A percentile compares a stretch with the other conserved stretches of the same genome.
Evolutionary conservation across 2,797 vertebrate genomes (phyloP).

Genomic region (Scolopax rusticola): DNA sequence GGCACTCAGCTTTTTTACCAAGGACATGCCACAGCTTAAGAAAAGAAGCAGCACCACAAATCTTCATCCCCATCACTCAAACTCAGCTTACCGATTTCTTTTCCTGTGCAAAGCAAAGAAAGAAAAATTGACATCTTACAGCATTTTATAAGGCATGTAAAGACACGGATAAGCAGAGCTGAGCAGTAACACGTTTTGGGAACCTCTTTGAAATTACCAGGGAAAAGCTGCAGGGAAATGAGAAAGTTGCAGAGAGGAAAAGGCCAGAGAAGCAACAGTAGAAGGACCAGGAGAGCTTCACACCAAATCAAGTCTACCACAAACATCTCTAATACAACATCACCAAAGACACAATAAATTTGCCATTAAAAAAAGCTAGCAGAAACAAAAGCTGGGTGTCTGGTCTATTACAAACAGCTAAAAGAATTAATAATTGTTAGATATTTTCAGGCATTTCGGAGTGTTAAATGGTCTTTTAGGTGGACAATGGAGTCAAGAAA

Average conservation of each 20-base stretch:
- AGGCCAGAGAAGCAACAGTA: background rate
- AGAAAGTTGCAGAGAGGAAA: background rate
- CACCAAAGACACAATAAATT: background rate
- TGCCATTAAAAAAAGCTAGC: background rate
- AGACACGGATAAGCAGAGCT: background rate
- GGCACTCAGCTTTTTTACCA: background rate
- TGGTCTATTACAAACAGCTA: background rate
- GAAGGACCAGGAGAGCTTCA: background rate
- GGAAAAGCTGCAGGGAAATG: background rate
- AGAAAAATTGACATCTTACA: background rate
- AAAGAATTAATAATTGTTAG: background rate
- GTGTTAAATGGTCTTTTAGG: background rate
- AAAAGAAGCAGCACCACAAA: background rate
- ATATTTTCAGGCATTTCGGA: background rate
- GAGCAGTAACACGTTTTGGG: background rate
- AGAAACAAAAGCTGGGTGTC: background rate
- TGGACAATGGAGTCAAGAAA: background rate
- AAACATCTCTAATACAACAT: background rate
- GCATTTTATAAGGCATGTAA: background rate
- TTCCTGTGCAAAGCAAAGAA: background rate
- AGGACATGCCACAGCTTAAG: background rate
- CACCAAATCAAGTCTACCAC: background rate
- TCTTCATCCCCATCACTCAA: background rate
- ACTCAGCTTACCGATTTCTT: background rate
- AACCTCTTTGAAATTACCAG: background rate